Evolutionary conservation across 2,888 invertebrate genomes (phyloP), one percentile per base, ranked within the genome.

Genomic region (Hypomecis punctinalis): DNA sequence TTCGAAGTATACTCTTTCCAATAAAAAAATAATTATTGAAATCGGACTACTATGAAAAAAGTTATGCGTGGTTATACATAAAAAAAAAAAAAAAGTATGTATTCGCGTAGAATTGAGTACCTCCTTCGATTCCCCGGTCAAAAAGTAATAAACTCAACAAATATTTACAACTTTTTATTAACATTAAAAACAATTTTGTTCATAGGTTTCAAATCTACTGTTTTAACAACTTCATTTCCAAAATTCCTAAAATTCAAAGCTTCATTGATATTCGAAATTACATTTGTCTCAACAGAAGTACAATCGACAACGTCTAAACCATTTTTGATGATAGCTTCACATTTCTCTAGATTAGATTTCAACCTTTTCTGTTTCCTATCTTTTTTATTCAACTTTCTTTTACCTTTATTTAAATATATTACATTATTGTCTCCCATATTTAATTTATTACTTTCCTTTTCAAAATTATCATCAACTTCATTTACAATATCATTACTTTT

Each of bases 161-260:
- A 23, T 23, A 23, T 23, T 23, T 23, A 23, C 23, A 23, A 23
- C 23, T 52, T 79, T 85, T 87, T 89, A 81, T 85, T 86, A 33
- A 84, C 36, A 76, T 80, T 82, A 80, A 91, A 91, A 56, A 80
- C 77, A 47, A 93, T 92, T 71, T 74, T 88, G 81, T 92, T 93
- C 0, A 88, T 52, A 42, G 88, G 82, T 70, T 89, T 92, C 0
- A 72, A 52, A 0, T 83, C 78, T 1, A 92, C 62, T 69, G 78
- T 77, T 59, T 70, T 85, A 0, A 93, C 79, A 5, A 79, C 49
- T 76, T 91, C 90, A 52, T 80, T 81, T 2, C 91, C 90, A 77
- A 91, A 90, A 10, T 81, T 86, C 63, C 86, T 79, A 55, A 88
- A 90, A 74, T 89, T 92, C 3, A 92, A 73, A 13, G 72, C 73